Evolutionary conservation across 2,888 invertebrate species (phyloP), one percentile per base, ranked within the genome.

Genomic region (Liopterus haemorrhoidalis): DNA sequence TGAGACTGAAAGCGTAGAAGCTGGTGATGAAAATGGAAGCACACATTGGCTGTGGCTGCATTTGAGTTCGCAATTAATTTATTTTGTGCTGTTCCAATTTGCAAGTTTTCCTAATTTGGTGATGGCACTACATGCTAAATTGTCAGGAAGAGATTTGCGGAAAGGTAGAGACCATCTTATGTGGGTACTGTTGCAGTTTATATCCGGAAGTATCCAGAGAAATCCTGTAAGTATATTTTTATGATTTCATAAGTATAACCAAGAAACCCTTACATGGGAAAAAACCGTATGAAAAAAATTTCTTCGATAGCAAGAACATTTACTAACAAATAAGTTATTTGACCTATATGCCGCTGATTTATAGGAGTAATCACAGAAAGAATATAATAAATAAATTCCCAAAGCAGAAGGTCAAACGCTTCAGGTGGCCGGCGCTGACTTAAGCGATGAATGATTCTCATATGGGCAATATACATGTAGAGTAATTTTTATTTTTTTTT

Each of bases 131-230:
- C 88, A 92, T 64, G 85, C 87, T 46, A 90, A 66, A 49, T 47
- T 64, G 14, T 61, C 61, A 50, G 61, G 61, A 32, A 75, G 85
- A 54, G 89, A 91, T 60, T 72, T 93, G 62, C 78, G 85, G 48
- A 88, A 90, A 66, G 94, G 95, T 0, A 74, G 97, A 35, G 96
- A 96, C 68, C 94, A 97, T 59, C 71, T 99, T n/a, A 97, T 99
- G 96, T 97, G 97, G 96, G 88, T 94, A 14, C 71, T 97, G 12
- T 71, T 99, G 30, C 97, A 99, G 70, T 96, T 94, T 61, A 91
- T 97, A 57, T 95, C 96, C 0, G 95, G 95, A 36, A 93, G 92
- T 61, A 94, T 94, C 59, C 92, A 93, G 65, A 82, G 93, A 56
- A 94, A 94, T 69, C 89, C 93, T 0, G 80, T 86, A 65, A 67